A percentile compares a stretch with the other conserved stretches of the same genome.
Evolutionary conservation across 2,113 vertebrate genomes (phyloP).

Genomic region (Oncorhynchus kisutch): DNA sequence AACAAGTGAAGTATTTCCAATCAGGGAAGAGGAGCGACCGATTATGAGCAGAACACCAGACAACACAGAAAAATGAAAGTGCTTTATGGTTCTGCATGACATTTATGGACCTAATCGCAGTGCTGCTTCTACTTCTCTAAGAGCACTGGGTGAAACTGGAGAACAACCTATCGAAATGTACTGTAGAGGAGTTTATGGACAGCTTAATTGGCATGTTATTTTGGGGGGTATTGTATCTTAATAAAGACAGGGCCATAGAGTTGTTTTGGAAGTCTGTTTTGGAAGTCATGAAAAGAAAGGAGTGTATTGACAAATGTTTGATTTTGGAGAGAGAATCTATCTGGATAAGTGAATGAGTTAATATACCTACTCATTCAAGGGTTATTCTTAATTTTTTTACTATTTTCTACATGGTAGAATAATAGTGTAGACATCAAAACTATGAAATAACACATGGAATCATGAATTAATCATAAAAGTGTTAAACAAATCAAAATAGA

Average conservation of each 20-base stretch:
- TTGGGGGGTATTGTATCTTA: not conserved
- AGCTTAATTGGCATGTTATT: not conserved
- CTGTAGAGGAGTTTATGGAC: conserved; percentile 6
- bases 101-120: conserved; percentile 18
- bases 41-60: conserved; percentile 25
- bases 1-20: conserved; percentile 47
- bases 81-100: conserved; percentile 30
- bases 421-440: too few species aligned
- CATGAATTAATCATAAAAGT: too few species aligned
- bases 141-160: conserved; percentile 13
- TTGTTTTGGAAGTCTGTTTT: not conserved
- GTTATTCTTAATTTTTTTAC: too few species aligned
- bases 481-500: too few species aligned
- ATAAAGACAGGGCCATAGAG: not conserved
- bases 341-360: too few species aligned
- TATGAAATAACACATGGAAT: too few species aligned
- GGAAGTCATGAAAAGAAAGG: too few species aligned
- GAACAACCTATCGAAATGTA: conserved; percentile 11
- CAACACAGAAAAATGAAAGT: conserved; percentile 27
- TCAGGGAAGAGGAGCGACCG: conserved; percentile 19
- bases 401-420: too few species aligned
- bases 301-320: too few species aligned
- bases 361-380: too few species aligned
- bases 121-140: conserved; percentile 20
- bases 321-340: too few species aligned